These are phyloP conservation scores for Enteromius radiatus DNA, from an alignment of 2,797 vertebrate genomes.

Conservation along the genomic window DNA sequence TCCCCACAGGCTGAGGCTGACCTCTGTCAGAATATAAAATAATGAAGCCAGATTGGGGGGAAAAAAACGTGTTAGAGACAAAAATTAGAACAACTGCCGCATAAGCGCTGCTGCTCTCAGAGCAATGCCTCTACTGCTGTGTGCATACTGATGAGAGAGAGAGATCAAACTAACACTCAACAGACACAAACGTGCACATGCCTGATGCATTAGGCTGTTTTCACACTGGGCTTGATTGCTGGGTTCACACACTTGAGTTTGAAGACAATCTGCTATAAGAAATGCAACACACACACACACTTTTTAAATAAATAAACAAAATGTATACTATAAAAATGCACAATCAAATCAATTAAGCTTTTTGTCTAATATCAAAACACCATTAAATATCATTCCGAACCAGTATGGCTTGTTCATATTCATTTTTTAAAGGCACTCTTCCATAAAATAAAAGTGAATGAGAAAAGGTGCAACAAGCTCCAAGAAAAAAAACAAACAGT, in stretches of 20 bases:
- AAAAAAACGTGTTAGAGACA: slow-evolving; percentile 31
- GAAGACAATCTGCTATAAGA: not conserved
- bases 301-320: not conserved
- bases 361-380: not conserved
- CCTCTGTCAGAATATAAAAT: slow-evolving; percentile 56
- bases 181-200: slow-evolving; percentile 10
- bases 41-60: slow-evolving; percentile 45
- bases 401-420: not conserved
- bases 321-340: not conserved
- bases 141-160: slow-evolving; percentile 49
- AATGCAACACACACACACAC: not conserved
- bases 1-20: slow-evolving; percentile 41
- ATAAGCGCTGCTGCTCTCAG: slow-evolving; percentile 23
- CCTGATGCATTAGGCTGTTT: not conserved
- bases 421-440: not conserved
- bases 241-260: not conserved
- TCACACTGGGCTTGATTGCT: not conserved
- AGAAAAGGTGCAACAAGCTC: not conserved
- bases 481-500: not conserved
- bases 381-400: not conserved
- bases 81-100: slow-evolving; percentile 57
- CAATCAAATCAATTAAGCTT: not conserved
- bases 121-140: not conserved
- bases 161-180: slow-evolving; percentile 13
- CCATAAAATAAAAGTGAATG: not conserved